Evolutionary conservation across 1,140 invertebrate genomes (phyloP), one percentile per base, ranked within the genome.

Genomic region (Eufriesea mexicana): DNA sequence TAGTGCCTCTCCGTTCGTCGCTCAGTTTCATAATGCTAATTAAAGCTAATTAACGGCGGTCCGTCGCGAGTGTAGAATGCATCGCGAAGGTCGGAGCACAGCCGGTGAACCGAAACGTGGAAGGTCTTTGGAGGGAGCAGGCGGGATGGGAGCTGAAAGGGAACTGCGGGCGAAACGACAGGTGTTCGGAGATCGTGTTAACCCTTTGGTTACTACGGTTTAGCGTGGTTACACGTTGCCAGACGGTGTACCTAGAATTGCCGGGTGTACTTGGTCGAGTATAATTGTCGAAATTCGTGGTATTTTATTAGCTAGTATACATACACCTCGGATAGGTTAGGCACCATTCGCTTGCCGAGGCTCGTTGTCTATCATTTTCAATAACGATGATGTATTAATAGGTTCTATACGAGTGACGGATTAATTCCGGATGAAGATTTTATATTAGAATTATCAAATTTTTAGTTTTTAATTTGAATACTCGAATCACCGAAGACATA

Each of bases 1-100:
- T 9, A 14, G n/a, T 66, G 35, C 6, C 18, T 51, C 62, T 59
- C 20, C 71, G 42, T 81, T 81, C 51, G 12, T 66, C 42, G 45
- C 47, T 51, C 12, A n/a, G 16, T 71, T 67, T 82, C 59, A 68
- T 72, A 42, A 51, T 54, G 35, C 18, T 83, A 86, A 75, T 86
- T 83, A 79, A 86, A 83, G 12, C 23, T 83, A 86, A 86, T 86
- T 86, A 83, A 74, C 35, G 23, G 42, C 66, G 10, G 18, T n/a
- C 8, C 23, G 20, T n/a, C 16, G 68, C 28, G 6, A 35, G 10
- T 16, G 9, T 8, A 0, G 16, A 14, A 49, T 51, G 18, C 68
- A 25, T 51, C 18, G 35, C 35, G n/a, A 74, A 74, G 42, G 14
- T 61, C 9, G 9, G 20, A 28, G 8, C 23, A 8, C 14, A 16